These are phyloP conservation scores for Botia almorhae DNA, from an alignment of 2,797 vertebrate species.

Conservation along the genomic window DNA sequence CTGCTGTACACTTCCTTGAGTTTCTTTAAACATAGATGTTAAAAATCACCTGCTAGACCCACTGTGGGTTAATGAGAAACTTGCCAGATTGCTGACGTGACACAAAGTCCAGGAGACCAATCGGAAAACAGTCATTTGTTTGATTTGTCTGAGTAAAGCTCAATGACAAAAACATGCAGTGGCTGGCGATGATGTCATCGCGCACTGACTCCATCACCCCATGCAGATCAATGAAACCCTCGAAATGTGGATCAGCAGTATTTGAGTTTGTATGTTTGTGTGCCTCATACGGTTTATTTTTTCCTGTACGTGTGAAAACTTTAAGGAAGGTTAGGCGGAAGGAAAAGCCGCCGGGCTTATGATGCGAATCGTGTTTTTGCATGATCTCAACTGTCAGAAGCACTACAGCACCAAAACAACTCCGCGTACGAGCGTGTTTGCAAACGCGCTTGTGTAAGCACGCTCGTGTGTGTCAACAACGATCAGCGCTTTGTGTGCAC, in stretches of 20 bases:
- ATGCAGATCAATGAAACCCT: slow-evolving; percentile 48
- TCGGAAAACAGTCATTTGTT: slow-evolving; percentile 61
- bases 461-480: slow-evolving; percentile 6
- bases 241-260: slow-evolving; percentile 29
- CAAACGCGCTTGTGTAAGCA: background rate
- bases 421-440: background rate
- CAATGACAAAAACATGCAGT: slow-evolving; percentile 8
- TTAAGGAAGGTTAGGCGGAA: background rate
- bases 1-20: background rate
- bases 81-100: slow-evolving; percentile 59
- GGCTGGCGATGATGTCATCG: slow-evolving; percentile 55
- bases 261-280: too few species aligned
- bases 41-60: background rate
- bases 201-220: slow-evolving; percentile 48
- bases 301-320: slow-evolving; percentile 3
- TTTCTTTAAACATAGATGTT: slow-evolving; percentile 7
- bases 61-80: slow-evolving; percentile 39
- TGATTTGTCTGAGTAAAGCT: slow-evolving; percentile 40
- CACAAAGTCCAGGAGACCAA: slow-evolving; percentile 51
- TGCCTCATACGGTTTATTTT: background rate
- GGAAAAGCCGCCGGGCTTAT: background rate
- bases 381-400: slow-evolving; percentile 61
- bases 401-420: slow-evolving; percentile 55
- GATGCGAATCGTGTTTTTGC: slow-evolving; percentile 56
- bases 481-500: slow-evolving; percentile 17